phyloP scores from a whole-genome alignment of 2,888 invertebrate genomes.

The Disparrhopalites patrizii region DNA sequence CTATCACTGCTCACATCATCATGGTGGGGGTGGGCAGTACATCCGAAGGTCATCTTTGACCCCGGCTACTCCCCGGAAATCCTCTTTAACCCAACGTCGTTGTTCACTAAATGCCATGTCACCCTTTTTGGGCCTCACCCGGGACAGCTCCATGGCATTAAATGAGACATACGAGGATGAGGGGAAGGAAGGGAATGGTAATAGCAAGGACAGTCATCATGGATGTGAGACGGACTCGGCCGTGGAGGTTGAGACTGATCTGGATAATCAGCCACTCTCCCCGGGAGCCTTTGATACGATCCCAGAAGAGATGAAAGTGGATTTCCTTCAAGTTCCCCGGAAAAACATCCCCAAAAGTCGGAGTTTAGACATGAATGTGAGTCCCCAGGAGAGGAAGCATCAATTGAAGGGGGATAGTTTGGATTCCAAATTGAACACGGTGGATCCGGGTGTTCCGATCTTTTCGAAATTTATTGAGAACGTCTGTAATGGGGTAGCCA shows the following conservation, averaged over 20 bases:
- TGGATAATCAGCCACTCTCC: slow-evolving; percentile 9
- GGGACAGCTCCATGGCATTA: slow-evolving; percentile 13
- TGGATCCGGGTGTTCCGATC: slow-evolving; percentile 35
- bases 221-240: slow-evolving; percentile 44
- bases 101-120: slow-evolving; percentile 54
- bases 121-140: slow-evolving; percentile 57
- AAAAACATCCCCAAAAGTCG: slow-evolving; percentile 54
- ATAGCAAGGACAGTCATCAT: background rate
- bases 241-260: slow-evolving; percentile 42
- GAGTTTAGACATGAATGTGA: slow-evolving; percentile 55
- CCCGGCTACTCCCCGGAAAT: slow-evolving; percentile 48
- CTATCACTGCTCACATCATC: slow-evolving; percentile 34
- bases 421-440: slow-evolving; percentile 48
- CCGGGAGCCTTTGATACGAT: slow-evolving; percentile 20
- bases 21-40: slow-evolving; percentile 19
- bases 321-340: slow-evolving; percentile 52
- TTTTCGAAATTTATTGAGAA: slow-evolving; percentile 29
- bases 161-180: slow-evolving; percentile 21
- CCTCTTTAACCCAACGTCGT: slow-evolving; percentile 49
- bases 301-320: slow-evolving; percentile 19
- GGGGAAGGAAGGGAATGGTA: background rate
- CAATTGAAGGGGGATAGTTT: slow-evolving; percentile 47
- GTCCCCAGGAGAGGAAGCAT: slow-evolving; percentile 7
- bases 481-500: slow-evolving; percentile 4
- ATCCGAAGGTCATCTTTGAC: slow-evolving; percentile 44